phyloP scores from a whole-genome alignment of 2,888 invertebrate species.

The Pilophorus perplexus region DNA sequence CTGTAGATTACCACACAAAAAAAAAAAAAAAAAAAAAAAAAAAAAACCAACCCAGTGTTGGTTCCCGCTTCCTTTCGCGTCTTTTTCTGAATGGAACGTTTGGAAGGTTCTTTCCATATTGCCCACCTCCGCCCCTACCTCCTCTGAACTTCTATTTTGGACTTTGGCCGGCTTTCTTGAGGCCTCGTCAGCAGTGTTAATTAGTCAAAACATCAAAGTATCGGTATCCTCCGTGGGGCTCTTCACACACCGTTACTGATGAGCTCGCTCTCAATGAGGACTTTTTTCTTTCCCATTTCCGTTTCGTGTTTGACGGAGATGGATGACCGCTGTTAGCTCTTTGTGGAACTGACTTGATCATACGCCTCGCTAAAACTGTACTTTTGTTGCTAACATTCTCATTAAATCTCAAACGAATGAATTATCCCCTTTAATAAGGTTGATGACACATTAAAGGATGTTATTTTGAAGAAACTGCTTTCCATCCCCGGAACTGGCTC shows the following conservation, averaged over 20 bases:
- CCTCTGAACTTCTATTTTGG: slow-evolving; percentile 19
- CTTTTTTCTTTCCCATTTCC: slow-evolving; percentile 16
- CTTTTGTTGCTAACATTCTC: slow-evolving; percentile 36
- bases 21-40: slow-evolving; percentile 8
- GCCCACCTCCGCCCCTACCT: not conserved
- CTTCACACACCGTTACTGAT: slow-evolving; percentile 38
- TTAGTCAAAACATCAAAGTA: slow-evolving; percentile 42
- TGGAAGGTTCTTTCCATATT: not conserved
- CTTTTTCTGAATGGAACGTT: slow-evolving; percentile 34
- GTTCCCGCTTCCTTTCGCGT: not conserved
- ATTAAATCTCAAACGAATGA: slow-evolving; percentile 29
- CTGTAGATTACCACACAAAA: slow-evolving; percentile 6
- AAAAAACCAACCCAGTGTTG: not conserved
- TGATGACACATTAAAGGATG: slow-evolving; percentile 26
- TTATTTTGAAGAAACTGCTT: slow-evolving; percentile 3
- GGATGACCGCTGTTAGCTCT: slow-evolving; percentile 30
- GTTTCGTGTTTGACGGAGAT: slow-evolving; percentile 31
- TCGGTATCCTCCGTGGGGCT: slow-evolving; percentile 17
- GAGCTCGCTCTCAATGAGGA: slow-evolving; percentile 38
- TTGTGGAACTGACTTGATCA: slow-evolving; percentile 26
- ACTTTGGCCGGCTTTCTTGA: slow-evolving; percentile 22
- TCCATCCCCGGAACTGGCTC: slow-evolving; percentile 3
- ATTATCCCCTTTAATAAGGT: slow-evolving; percentile 33
- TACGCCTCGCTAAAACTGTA: slow-evolving; percentile 37
- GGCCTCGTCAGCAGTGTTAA: slow-evolving; percentile 37